Base-by-base conservation (phyloP, 2,113 vertebrate species). In the Malurus cyaneus region DNA sequence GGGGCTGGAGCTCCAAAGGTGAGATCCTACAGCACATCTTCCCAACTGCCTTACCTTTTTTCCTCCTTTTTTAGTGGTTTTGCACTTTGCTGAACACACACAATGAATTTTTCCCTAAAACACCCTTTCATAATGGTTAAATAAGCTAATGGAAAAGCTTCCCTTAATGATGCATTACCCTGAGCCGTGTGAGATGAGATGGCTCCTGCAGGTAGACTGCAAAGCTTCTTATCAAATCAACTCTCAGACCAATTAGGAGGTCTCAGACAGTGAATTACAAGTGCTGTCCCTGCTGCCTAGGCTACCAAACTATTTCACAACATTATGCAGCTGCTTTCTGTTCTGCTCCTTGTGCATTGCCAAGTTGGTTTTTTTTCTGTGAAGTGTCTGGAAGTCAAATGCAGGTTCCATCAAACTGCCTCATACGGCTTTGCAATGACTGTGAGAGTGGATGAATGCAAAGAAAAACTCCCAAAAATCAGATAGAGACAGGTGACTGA, bases 211-310 rank as follows among this genome's bases (percentile, higher is more conserved):
- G 46, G 82, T 69, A 82, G 32, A 18, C 60, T 59, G 19, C 32
- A 89, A 96, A 93, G 66, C 93, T 91, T 81, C 86, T 95, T 95
- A 95, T 34, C 89, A 92, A 91, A 96, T 82, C 70, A 81, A 72
- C 80, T 76, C 69, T 67, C 77, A 94, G 91, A 71, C 28, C 61
- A 81, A 87, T 85, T 88, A 94, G 44, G 59, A 92, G 19, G 7
- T 36, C 82, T 78, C 61, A 76, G 72, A 44, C 65, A 85, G 54
- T 61, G 71, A 89, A 47, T 89, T 89, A 46, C 12, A 92, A 70
- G 60, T 42, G 8, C 71, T 53, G 57, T 54, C 29, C 39, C 29
- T 73, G 87, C 93, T 95, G 67, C 79, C 81, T 54, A 82, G 84
- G 81, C 89, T 96, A 87, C 85, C 60, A 70, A 80, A 89, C 47